Evolutionary conservation across 2,888 invertebrate genomes (phyloP).

Genomic region (Sialis fuliginosa): DNA sequence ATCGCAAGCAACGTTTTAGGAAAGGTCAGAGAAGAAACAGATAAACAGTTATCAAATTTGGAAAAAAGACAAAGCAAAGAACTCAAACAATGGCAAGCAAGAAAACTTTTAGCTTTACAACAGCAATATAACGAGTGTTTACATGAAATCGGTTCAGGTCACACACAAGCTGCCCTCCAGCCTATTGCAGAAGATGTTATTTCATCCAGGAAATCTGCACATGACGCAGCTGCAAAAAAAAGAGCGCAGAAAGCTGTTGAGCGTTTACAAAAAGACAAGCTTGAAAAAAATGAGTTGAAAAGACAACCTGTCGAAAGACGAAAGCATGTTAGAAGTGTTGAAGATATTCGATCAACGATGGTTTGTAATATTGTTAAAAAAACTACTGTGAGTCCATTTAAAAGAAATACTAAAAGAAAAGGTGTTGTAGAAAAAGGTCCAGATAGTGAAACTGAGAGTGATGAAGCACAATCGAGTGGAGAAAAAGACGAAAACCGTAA

Average conservation of each 20-base stretch:
- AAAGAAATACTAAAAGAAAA: slow-evolving; percentile 7
- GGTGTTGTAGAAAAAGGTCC: slow-evolving; percentile 11
- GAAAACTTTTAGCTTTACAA: slow-evolving; percentile 29
- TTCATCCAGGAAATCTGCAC: slow-evolving; percentile 14
- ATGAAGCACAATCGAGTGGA: not conserved
- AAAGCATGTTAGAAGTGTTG: slow-evolving; percentile 24
- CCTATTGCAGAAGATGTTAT: slow-evolving; percentile 20
- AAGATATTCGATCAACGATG: slow-evolving; percentile 26
- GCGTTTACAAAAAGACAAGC: slow-evolving; percentile 19
- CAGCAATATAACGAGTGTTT: slow-evolving; percentile 30
- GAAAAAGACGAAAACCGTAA: not conserved
- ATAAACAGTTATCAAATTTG: slow-evolving; percentile 28
- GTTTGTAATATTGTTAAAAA: slow-evolving; percentile 18
- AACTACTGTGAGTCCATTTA: not conserved
- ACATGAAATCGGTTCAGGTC: slow-evolving; percentile 31
- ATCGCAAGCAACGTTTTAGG: slow-evolving; percentile 35
- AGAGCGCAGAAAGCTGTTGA: slow-evolving; percentile 25
- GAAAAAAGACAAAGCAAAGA: slow-evolving; percentile 31
- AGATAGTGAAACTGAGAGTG: not conserved
- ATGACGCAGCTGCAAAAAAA: slow-evolving; percentile 19
- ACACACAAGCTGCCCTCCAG: slow-evolving; percentile 24
- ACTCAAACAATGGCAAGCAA: slow-evolving; percentile 31
- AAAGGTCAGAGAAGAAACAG: slow-evolving; percentile 31
- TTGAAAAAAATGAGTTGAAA: slow-evolving; percentile 11
- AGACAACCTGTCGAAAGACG: slow-evolving; percentile 13